Percentiles rank a stretch among this genome's conserved stretches.
These are phyloP conservation scores for Typhlichthys eigenmanni DNA, from an alignment of 2,797 vertebrate species.

Conservation along the genomic window DNA sequence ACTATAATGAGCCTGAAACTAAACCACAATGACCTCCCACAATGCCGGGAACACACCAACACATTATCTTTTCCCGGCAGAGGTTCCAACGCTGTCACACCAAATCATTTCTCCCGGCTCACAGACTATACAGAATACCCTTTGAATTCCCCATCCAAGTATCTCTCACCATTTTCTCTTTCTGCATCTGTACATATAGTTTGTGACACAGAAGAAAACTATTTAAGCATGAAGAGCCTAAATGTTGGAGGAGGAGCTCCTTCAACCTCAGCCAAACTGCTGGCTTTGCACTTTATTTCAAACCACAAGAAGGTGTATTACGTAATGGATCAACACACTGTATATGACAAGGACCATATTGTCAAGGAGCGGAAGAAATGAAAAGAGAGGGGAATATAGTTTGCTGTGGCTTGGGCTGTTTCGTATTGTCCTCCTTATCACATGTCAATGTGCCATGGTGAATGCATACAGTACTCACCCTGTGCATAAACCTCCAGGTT, in stretches of 20 bases:
- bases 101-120: slow-evolving; percentile 45
- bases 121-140: neutral
- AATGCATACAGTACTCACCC: slow-evolving; percentile 65
- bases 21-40: slow-evolving; percentile 31
- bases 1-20: slow-evolving; percentile 44
- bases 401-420: neutral
- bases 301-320: slow-evolving; percentile 28
- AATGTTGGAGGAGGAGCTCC: slow-evolving; percentile 32
- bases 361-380: neutral
- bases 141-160: slow-evolving; percentile 28
- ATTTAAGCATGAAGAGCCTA: slow-evolving; percentile 26
- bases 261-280: slow-evolving; percentile 29
- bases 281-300: slow-evolving; percentile 41
- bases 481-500: slow-evolving; percentile 78
- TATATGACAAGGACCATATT: slow-evolving; percentile 19
- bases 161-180: slow-evolving; percentile 15
- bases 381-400: neutral
- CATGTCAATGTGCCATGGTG: neutral
- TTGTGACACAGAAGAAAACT: slow-evolving; percentile 15
- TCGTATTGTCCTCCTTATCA: too few relatives aligned
- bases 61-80: slow-evolving; percentile 52
- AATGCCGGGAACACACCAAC: slow-evolving; percentile 41
- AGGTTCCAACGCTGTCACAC: slow-evolving; percentile 39
- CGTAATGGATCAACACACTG: slow-evolving; percentile 26
- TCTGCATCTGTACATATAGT: neutral